Evolutionary conservation across 2,113 vertebrate species (phyloP).

Genomic region (Illadopsis cleaveri): DNA sequence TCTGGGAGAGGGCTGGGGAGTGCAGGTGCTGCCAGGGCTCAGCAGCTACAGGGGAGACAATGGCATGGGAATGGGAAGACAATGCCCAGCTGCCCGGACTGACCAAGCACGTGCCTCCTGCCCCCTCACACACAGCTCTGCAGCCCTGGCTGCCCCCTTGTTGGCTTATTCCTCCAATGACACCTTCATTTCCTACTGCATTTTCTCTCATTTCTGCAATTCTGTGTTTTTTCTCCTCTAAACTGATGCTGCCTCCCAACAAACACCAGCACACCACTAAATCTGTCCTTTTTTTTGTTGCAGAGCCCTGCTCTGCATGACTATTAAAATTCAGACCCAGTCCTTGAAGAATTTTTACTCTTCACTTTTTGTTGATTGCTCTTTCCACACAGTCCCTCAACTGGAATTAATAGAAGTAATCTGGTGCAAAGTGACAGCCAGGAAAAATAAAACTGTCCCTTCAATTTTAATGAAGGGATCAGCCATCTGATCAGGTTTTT

Average conservation of each 20-base stretch:
- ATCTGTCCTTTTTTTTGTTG: neutral
- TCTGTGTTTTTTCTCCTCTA: neutral
- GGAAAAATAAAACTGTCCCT: constrained; percentile 5
- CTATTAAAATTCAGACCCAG: neutral
- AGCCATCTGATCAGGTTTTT: neutral
- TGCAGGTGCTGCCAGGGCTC: neutral
- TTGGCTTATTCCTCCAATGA: neutral
- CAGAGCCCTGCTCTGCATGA: neutral
- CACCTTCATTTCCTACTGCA: neutral
- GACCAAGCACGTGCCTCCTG: neutral
- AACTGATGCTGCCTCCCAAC: neutral
- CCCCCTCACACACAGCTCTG: neutral
- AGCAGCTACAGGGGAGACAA: neutral
- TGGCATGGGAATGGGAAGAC: neutral
- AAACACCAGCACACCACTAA: neutral
- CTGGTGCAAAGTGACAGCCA: neutral
- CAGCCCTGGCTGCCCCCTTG: neutral
- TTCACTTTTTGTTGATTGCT: neutral
- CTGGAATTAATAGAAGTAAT: neutral
- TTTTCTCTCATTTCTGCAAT: neutral
- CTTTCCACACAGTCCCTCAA: neutral
- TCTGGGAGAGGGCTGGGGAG: neutral
- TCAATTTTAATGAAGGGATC: constrained; percentile 10
- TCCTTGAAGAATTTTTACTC: neutral
- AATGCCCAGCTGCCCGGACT: accelerated